Evolutionary conservation across 2,888 invertebrate species (phyloP), one percentile per base, ranked within the genome.

Genomic region (Cryptocephalus moraei): DNA sequence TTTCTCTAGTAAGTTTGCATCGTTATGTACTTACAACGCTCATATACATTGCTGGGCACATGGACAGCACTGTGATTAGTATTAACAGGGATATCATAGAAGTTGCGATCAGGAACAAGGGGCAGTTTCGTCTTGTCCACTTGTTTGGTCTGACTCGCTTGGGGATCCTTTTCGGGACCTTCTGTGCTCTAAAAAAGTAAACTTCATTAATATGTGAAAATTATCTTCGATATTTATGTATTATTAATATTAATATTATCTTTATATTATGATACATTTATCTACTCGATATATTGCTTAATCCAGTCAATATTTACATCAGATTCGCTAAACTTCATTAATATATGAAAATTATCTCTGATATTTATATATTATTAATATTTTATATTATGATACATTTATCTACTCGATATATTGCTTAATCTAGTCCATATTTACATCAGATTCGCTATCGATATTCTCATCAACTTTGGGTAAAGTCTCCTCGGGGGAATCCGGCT

Each of bases 1-100:
- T 22, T 22, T 4, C 6, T 22, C 22, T 22, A 22, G 2, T 2
- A 22, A 6, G 6, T 6, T 6, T 22, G 22, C 22, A 22, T 22
- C 22, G 22, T 39, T 39, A 12, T 1, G 44, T 41, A 69, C 75
- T 73, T 73, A 86, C 86, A 86, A 79, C 87, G 79, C 64, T 92
- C 91, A 70, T 87, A 95, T 49, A 96, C 93, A 71, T 94, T 95
- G 51, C 93, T 93, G 33, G 96, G 95, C 42, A 96, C 91, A 68
- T 95, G 95, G 39, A 95, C 91, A 52, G 92, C 88, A 64, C 91
- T 91, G 65, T 83, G 77, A 65, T 80, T 86, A 38, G 80, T 79
- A 67, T 90, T 91, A 32, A 86, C 83, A 32, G 80, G 78, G 52
- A 82, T 81, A 63, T 86, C 80, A 55, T 85, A 86, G 69, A 91